Evolutionary conservation across 2,888 invertebrate genomes (phyloP).

Genomic region (Eupithecia inturbata): DNA sequence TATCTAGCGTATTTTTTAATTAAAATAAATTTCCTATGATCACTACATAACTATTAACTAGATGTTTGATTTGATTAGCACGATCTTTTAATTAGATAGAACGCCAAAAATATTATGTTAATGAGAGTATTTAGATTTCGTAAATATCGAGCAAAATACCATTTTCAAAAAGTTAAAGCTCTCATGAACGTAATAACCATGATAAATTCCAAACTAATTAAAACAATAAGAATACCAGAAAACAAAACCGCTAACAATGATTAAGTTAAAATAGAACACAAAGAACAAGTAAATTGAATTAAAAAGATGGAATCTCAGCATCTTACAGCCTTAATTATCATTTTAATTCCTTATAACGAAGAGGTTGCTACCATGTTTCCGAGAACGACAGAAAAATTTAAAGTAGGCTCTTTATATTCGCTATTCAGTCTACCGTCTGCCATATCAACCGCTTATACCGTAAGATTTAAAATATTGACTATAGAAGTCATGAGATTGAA

Average conservation of each 20-base stretch:
- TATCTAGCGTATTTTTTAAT: background rate
- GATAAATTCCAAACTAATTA: slow-evolving; percentile 42
- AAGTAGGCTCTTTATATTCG: slow-evolving; percentile 59
- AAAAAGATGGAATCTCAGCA: slow-evolving; percentile 56
- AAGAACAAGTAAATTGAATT: slow-evolving; percentile 53
- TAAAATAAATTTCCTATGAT: background rate
- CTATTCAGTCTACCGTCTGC: slow-evolving; percentile 35
- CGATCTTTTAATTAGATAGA: background rate
- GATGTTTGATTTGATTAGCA: background rate
- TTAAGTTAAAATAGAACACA: slow-evolving; percentile 49
- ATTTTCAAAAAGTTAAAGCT: slow-evolving; percentile 2
- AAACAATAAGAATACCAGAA: slow-evolving; percentile 42
- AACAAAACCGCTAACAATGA: slow-evolving; percentile 47
- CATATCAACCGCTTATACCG: slow-evolving; percentile 28
- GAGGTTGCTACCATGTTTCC: slow-evolving; percentile 64
- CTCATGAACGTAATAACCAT: slow-evolving; percentile 39
- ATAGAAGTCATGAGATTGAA: slow-evolving; percentile 51
- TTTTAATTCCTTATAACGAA: slow-evolving; percentile 68
- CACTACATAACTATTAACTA: background rate
- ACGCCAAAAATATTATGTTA: background rate
- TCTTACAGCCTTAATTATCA: slow-evolving; percentile 65
- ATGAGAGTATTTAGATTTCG: background rate
- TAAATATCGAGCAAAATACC: background rate
- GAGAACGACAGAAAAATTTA: slow-evolving; percentile 56
- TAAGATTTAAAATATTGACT: slow-evolving; percentile 50